Conservation (phyloP, 2,888 invertebrate species). For the Ectemnius cavifrons region DNA sequence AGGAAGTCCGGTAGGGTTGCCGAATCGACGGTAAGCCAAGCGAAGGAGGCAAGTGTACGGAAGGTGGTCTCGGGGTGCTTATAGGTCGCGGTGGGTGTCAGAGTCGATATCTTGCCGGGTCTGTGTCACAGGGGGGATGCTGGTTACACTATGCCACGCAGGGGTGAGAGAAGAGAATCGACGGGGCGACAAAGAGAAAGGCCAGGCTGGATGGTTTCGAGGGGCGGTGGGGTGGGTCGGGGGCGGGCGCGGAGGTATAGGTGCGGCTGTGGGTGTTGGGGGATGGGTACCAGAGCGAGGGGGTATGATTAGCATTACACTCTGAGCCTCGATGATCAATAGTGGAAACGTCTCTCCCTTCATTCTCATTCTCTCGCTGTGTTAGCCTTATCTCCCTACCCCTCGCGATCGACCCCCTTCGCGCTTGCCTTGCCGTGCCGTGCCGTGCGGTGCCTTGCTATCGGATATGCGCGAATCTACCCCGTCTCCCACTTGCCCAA, state of each 20-base stretch:
- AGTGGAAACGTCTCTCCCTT: conserved; percentile 78
- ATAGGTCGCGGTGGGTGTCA: conserved; percentile 68
- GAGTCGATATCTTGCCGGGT: conserved; percentile 75
- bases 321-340: conserved; percentile 78
- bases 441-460: conserved; percentile 57
- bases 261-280: conserved; percentile 61
- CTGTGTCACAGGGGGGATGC: conserved; percentile 70
- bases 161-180: conserved; percentile 21
- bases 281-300: conserved; percentile 63
- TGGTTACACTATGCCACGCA: conserved; percentile 31
- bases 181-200: conserved; percentile 34
- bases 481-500: conserved; percentile 53
- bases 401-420: conserved; percentile 53
- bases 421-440: conserved; percentile 31
- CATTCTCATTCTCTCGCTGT: conserved; percentile 76
- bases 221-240: conserved; percentile 20
- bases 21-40: conserved; percentile 14
- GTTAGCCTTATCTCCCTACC: conserved; percentile 75
- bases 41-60: conserved; percentile 12
- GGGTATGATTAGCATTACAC: conserved; percentile 78
- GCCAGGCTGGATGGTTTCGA: conserved; percentile 56
- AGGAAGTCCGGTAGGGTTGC: conserved; percentile 23
- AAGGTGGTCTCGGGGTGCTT: conserved; percentile 53
- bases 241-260: conserved; percentile 51
- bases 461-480: conserved; percentile 76